Percentiles rank a stretch among this genome's conserved stretches.
Evolutionary conservation across 2,113 vertebrate genomes (phyloP).

Genomic region (Campylomormyrus numenius): DNA sequence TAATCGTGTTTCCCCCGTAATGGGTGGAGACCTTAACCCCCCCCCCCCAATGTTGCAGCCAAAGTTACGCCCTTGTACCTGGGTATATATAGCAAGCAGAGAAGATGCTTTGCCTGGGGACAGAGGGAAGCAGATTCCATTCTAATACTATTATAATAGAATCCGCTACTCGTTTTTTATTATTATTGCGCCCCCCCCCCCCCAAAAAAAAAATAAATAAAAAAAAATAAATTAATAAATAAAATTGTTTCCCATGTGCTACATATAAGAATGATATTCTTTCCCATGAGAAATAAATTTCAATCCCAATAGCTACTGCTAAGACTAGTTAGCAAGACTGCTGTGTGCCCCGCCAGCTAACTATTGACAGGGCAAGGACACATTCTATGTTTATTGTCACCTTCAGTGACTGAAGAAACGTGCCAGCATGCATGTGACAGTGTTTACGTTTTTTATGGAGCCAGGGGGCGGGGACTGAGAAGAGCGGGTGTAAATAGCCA

Average conservation of each 20-base stretch:
- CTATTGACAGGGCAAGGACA: background rate
- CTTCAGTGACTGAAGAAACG: background rate
- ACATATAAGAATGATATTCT: background rate
- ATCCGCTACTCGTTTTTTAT: too few relatives aligned
- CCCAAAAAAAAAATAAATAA: too few relatives aligned
- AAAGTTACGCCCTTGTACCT: background rate
- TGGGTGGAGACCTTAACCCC: too few relatives aligned
- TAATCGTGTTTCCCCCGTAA: too few relatives aligned
- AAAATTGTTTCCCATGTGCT: background rate
- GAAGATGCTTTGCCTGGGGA: background rate
- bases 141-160: background rate
- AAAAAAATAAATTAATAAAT: too few relatives aligned
- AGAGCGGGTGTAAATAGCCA: background rate
- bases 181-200: too few relatives aligned
- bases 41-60: too few relatives aligned
- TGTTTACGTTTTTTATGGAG: background rate
- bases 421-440: background rate
- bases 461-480: background rate
- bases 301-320: background rate
- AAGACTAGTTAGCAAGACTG: background rate
- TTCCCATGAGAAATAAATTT: background rate
- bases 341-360: background rate
- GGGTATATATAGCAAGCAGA: background rate
- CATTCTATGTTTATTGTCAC: background rate
- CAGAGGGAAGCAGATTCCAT: background rate